A percentile compares a stretch with the other conserved stretches of the same genome.
phyloP scores from a whole-genome alignment of 2,797 vertebrate species.

The Dicrostonyx torquatus region DNA sequence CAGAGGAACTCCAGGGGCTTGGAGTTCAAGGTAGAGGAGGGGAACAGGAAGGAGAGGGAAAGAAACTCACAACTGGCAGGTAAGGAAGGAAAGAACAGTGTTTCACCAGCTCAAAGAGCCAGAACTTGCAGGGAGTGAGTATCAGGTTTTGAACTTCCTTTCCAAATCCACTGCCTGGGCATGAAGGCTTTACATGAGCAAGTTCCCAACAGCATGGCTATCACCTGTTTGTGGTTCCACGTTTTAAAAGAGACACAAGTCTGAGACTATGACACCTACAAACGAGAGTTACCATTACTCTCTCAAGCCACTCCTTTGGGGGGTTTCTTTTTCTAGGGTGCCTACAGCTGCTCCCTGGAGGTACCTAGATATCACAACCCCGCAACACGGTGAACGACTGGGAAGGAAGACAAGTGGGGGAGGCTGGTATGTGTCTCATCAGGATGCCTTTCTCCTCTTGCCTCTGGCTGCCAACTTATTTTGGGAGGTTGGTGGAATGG shows the following conservation, averaged over 20 bases:
- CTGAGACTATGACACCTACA: not conserved
- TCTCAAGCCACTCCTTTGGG: fast-evolving
- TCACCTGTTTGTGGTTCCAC: not conserved
- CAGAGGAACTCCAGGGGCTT: not conserved
- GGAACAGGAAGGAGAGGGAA: not conserved
- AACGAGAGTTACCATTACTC: too few relatives aligned
- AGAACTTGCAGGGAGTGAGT: not conserved
- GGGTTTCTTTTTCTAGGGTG: not conserved
- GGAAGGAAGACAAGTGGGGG: not conserved
- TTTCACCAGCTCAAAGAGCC: fast-evolving
- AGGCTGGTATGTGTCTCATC: not conserved
- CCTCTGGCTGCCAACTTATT: conserved; percentile 46
- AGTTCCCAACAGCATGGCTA: not conserved
- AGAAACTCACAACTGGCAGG: not conserved
- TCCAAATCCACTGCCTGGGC: not conserved
- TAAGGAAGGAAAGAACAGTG: not conserved
- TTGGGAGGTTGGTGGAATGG: not conserved
- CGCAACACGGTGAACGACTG: fast-evolving
- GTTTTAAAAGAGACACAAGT: not conserved
- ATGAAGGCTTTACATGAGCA: not conserved
- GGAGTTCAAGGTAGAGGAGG: not conserved
- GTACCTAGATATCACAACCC: not conserved
- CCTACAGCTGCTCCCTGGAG: not conserved
- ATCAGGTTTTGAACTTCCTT: not conserved
- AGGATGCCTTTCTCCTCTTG: conserved; percentile 9